Evolutionary conservation across 2,888 invertebrate genomes (phyloP).

Genomic region (Eupithecia inturbata): DNA sequence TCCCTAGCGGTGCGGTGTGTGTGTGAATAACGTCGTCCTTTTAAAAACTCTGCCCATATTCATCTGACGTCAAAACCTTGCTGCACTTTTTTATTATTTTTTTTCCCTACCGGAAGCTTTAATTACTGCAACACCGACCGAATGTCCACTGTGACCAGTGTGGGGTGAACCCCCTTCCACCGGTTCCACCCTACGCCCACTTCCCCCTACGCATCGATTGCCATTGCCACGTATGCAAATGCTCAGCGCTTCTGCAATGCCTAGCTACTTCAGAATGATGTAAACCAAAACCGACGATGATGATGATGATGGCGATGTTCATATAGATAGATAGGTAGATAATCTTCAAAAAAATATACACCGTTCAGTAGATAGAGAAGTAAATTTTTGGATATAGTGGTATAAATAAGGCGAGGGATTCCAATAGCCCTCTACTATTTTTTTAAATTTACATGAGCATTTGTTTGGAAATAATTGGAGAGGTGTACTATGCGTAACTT

Average conservation of each 20-base stretch:
- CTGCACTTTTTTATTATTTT: not conserved
- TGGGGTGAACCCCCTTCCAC: conserved; percentile 24
- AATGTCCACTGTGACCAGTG: conserved; percentile 34
- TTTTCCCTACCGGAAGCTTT: conserved; percentile 49
- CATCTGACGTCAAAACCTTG: not conserved
- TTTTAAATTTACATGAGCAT: too few relatives aligned
- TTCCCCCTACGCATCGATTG: conserved; percentile 68
- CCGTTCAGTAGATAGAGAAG: too few relatives aligned
- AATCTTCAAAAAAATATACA: too few relatives aligned
- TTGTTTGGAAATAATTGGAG: too few relatives aligned
- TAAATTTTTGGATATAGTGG: too few relatives aligned
- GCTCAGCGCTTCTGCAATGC: conserved; percentile 52
- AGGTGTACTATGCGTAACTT: not conserved
- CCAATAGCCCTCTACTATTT: too few relatives aligned
- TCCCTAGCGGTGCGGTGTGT: not conserved
- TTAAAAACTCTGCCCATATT: not conserved
- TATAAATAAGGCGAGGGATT: too few relatives aligned
- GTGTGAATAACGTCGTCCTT: not conserved
- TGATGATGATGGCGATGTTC: too few relatives aligned
- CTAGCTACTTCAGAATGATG: conserved; percentile 10
- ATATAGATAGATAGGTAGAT: too few relatives aligned
- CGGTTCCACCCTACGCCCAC: conserved; percentile 37
- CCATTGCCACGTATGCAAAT: conserved; percentile 76
- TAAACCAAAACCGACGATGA: too few relatives aligned
- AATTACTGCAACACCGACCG: conserved; percentile 59